Base-by-base conservation (phyloP, 1,140 invertebrate genomes). In the Pachyrhynchus sulphureomaculatus region DNA sequence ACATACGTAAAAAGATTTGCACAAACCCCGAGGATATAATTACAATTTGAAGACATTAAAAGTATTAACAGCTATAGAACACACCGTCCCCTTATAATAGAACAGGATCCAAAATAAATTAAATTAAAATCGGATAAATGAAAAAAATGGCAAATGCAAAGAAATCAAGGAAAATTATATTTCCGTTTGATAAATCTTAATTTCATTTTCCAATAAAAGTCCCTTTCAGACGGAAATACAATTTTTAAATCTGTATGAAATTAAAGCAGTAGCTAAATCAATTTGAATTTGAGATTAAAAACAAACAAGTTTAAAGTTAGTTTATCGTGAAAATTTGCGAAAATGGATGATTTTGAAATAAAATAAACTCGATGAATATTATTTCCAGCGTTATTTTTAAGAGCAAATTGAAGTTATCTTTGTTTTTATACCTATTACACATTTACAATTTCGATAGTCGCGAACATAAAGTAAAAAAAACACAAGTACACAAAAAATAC, bases 171-270 rank as follows among this genome's bases (percentile, higher is more conserved):
- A 39, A 58, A 47, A 58, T 58, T 58, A 58, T 58, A 48, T 58
- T 58, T 47, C 42, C 48, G 55, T 58, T 58, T 58, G 55, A 47
- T 48, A 58, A 58, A 58, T 58, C 55, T 24, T 48, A 44, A 58
- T 58, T 58, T 33, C 55, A 48, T 47, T 48, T 48, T 47, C 42
- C 55, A 58, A 58, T 58, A 58, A 33, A 34, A 58, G 42, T 45
- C 51, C 5, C 47, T 34, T 56, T 36, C 15, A 13, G 29, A 45
- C 13, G 41, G 26, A 26, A 42, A 32, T 20, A 44, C 52, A 45
- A 12, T 56, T 56, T 34, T 45, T 36, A 34, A 23, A 34, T 33
- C 41, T 45, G 18, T 56, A 56, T 56, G 42, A 56, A 56, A 56
- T 56, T 56, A 56, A 45, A 56, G 53, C n/a, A 45, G 44, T n/a